A percentile compares a stretch with the other conserved stretches of the same genome.
phyloP scores from a whole-genome alignment of 2,113 vertebrate genomes.

The Lamprotornis superbus region DNA sequence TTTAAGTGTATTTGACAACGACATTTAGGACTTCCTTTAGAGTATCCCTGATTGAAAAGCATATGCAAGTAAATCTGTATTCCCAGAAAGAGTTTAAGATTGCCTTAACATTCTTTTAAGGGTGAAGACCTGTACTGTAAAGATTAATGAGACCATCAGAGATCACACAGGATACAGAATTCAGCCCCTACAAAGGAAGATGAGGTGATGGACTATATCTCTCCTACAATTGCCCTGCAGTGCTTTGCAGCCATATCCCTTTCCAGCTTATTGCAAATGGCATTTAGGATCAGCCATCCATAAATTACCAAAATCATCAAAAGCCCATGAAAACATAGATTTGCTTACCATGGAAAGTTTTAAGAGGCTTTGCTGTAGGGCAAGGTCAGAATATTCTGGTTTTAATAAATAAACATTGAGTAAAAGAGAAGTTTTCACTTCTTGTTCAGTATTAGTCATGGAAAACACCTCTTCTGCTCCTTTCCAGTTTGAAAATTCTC shows the following conservation, averaged over 20 bases:
- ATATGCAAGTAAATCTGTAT: background rate
- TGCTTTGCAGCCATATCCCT: background rate
- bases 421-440: background rate
- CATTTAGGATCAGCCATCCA: background rate
- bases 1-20: background rate
- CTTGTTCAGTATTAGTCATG: background rate
- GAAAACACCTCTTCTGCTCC: background rate
- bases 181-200: background rate
- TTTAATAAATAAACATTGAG: background rate
- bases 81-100: background rate
- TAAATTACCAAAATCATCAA: background rate
- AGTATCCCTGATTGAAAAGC: background rate
- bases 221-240: background rate
- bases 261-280: background rate
- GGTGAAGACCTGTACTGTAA: background rate
- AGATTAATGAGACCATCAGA: background rate
- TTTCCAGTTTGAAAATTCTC: background rate
- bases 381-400: background rate
- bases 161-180: background rate
- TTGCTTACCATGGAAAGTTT: background rate
- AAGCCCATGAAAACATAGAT: background rate
- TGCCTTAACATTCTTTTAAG: background rate
- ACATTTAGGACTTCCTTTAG: background rate
- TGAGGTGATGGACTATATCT: background rate
- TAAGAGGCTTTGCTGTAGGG: background rate